Base-by-base conservation (phyloP, 2,113 vertebrate species). In the Girardinichthys multiradiatus region DNA sequence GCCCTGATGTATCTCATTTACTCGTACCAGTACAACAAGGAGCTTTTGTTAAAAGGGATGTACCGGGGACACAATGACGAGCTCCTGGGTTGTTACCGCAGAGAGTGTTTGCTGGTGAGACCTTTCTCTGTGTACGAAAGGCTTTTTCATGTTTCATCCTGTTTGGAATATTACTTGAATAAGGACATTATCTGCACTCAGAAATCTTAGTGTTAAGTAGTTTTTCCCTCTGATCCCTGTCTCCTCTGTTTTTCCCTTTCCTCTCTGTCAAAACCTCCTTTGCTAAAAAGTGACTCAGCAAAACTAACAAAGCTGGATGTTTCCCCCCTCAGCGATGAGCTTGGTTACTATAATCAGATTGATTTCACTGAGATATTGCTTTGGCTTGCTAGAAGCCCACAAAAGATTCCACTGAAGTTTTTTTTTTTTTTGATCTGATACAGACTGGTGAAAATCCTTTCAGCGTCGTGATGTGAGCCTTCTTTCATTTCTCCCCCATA, bases 51-150 rank as follows among this genome's bases (percentile, higher is more conserved):
- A 13, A 98, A 96, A 92, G 97, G 97, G 48, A 94, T 88, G 0
- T 97, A 97, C 92, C 93, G 97, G 90, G 98, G 97, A 21, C 97
- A 98, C 0, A 93, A 96, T 10, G 95, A 97, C 71, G 95, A 97
- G 76, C 81, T 98, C 51, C 93, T 99, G 11, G 95, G 96, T 42
- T 94, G 96, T 93, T 98, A 97, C 92, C 95, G 98, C 76, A 94
- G 97, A 80, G 95, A 97, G 87, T 99, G 98, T 92, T 95, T 99
- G 89, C 94, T 99, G 89, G 98, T 99, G 95, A 98, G 97, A 6
- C 31, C 0, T 4, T 7, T 17, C 10, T 13, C 1, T 17, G 45
- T 58, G 9, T 26, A 15, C 62, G 37, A 45, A 15, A 1, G 24
- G 7, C 15, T 26, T 31, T 15, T 45, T 31, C n/a, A 21, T 64